Conservation (phyloP, 1,140 invertebrate genomes). For the Aphaenogaster ashmeadi region DNA sequence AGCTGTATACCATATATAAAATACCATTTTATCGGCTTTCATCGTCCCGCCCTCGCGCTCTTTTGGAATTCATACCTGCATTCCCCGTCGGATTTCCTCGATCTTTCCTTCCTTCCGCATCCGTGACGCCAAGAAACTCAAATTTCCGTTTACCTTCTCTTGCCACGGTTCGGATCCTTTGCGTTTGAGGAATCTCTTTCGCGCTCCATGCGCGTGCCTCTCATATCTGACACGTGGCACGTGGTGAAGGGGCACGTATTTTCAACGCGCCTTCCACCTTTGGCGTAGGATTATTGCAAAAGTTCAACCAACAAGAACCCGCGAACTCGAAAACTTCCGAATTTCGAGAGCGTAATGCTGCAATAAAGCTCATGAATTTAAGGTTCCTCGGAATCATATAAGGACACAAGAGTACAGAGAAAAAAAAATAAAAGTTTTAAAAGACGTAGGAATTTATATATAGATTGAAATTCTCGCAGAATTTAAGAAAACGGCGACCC, state of each 20-base stretch:
- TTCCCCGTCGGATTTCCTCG: conserved; percentile 55
- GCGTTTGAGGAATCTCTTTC: conserved; percentile 55
- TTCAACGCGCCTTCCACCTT: conserved; percentile 3
- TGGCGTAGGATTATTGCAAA: conserved; percentile 44
- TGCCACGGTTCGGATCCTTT: conserved; percentile 53
- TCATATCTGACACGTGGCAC: conserved; percentile 57
- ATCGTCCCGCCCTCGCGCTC: conserved; percentile 28
- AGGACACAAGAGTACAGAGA: background rate
- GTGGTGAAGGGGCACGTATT: conserved; percentile 33
- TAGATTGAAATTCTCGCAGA: background rate
- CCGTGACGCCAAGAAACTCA: conserved; percentile 61
- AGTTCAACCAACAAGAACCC: conserved; percentile 21
- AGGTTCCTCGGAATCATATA: background rate
- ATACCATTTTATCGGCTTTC: conserved; percentile 65
- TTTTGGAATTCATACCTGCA: conserved; percentile 74
- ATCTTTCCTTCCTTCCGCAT: conserved; percentile 62
- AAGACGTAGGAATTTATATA: background rate
- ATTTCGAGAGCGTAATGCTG: conserved; percentile 15
- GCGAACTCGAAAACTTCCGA: conserved; percentile 10
- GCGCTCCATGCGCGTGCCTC: conserved; percentile 35
- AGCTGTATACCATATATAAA: conserved; percentile 36
- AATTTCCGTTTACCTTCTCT: conserved; percentile 69
- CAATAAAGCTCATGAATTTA: background rate
- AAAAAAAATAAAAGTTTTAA: background rate
- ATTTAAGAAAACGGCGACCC: background rate